Percentiles rank a stretch among this genome's conserved stretches.
Conservation (phyloP, 2,113 vertebrate species). For the Struthio camelus region DNA sequence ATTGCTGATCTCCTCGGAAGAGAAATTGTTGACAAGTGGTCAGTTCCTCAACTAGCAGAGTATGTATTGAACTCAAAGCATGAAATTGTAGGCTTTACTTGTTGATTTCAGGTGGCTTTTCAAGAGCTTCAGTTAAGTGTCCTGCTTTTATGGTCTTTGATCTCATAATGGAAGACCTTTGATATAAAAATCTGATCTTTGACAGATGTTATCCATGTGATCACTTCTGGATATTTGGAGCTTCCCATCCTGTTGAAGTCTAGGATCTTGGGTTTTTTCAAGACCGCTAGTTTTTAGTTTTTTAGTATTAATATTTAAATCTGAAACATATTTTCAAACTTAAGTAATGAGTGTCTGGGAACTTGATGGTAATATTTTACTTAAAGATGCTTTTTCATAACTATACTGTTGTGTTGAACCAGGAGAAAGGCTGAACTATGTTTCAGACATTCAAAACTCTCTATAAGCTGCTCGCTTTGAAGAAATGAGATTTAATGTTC, state of each 20-base stretch:
- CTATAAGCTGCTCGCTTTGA: not conserved
- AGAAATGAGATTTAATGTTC: not conserved
- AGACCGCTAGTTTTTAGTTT: not conserved
- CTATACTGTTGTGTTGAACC: not conserved
- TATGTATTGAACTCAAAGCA: not conserved
- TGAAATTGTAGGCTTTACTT: not conserved
- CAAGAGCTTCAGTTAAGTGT: not conserved
- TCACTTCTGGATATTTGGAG: not conserved
- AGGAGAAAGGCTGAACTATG: not conserved
- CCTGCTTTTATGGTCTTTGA: not conserved
- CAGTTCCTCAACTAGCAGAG: not conserved
- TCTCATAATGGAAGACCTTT: not conserved
- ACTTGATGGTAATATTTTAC: not conserved
- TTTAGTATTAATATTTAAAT: not conserved
- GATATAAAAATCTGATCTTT: not conserved
- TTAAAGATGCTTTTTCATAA: not conserved
- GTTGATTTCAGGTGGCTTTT: not conserved
- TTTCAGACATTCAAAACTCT: not conserved
- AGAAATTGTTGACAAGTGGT: not conserved
- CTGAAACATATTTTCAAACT: not conserved
- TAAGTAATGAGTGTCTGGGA: not conserved
- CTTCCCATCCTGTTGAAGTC: not conserved
- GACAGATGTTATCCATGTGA: not conserved
- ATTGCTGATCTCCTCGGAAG: not conserved
- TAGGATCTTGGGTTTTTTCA: not conserved